Percentiles rank a stretch among this genome's conserved stretches.
phyloP scores from a whole-genome alignment of 2,888 invertebrate genomes.

The Dastarcus helophoroides region DNA sequence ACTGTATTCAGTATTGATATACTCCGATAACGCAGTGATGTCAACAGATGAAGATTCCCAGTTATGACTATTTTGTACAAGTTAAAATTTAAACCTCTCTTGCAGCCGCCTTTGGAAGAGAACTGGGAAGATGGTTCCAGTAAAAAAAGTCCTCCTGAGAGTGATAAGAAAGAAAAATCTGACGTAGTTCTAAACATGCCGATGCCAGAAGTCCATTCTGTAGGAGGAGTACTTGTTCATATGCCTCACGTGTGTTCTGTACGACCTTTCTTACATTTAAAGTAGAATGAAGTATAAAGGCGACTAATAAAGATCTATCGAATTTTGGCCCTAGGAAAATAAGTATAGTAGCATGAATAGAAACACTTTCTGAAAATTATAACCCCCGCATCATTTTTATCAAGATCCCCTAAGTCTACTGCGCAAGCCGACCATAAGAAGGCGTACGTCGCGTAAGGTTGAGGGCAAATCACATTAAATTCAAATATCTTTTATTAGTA shows the following conservation, averaged over 20 bases:
- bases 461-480: too few species aligned
- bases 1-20: too few species aligned
- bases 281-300: constrained; percentile 16
- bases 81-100: constrained; percentile 11
- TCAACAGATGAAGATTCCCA: too few species aligned
- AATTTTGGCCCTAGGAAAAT: too few species aligned
- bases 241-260: constrained; percentile 82
- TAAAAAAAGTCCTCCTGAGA: constrained; percentile 59
- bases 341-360: too few species aligned
- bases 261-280: too few species aligned
- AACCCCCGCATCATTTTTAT: constrained; percentile 6
- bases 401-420: constrained; percentile 9
- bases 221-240: constrained; percentile 79
- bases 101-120: constrained; percentile 55
- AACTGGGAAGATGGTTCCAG: constrained; percentile 53
- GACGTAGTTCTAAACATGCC: constrained; percentile 52
- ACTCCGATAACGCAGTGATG: too few species aligned
- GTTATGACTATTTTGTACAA: not conserved
- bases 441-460: too few species aligned
- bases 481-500: too few species aligned
- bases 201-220: constrained; percentile 61
- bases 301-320: constrained; percentile 13
- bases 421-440: too few species aligned
- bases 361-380: constrained; percentile 5
- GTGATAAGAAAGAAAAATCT: constrained; percentile 55